Percentiles rank a stretch among this genome's conserved stretches.
Conservation (phyloP, 2,888 invertebrate genomes). For the Lycia hirtaria region DNA sequence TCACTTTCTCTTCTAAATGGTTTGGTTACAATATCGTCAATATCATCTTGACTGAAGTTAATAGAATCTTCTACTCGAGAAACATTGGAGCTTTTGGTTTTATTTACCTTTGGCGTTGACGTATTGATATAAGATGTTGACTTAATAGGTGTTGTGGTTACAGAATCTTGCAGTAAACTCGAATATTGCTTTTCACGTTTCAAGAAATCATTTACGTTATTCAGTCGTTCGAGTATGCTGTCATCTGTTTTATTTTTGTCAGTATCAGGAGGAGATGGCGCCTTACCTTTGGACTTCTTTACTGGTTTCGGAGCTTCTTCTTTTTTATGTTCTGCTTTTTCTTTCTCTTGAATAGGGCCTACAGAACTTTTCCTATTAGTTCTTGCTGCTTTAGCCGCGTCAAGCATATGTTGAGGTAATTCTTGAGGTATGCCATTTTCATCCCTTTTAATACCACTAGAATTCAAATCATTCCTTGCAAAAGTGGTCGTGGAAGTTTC, state of each 20-base stretch:
- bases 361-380: conserved; percentile 87
- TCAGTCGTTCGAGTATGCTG: conserved; percentile 75
- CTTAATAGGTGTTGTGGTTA: conserved; percentile 51
- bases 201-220: conserved; percentile 72
- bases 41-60: conserved; percentile 80
- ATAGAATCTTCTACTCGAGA: conserved; percentile 74
- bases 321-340: conserved; percentile 51
- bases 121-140: conserved; percentile 69
- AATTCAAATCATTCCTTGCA: conserved; percentile 79
- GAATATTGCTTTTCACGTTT: conserved; percentile 76
- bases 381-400: conserved; percentile 89
- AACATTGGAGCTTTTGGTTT: conserved; percentile 60
- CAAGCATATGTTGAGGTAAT: conserved; percentile 89
- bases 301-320: conserved; percentile 58
- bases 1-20: conserved; percentile 80
- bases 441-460: conserved; percentile 86
- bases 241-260: conserved; percentile 81
- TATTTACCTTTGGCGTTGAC: conserved; percentile 79
- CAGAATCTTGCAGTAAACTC: conserved; percentile 62
- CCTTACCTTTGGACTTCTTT: conserved; percentile 89
- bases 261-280: conserved; percentile 88
- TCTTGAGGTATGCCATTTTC: conserved; percentile 88
- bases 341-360: conserved; percentile 66
- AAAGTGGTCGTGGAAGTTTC: conserved; percentile 64
- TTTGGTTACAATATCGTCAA: conserved; percentile 82